phyloP scores from a whole-genome alignment of 2,888 invertebrate genomes.

The Chromoteleia sp. region DNA sequence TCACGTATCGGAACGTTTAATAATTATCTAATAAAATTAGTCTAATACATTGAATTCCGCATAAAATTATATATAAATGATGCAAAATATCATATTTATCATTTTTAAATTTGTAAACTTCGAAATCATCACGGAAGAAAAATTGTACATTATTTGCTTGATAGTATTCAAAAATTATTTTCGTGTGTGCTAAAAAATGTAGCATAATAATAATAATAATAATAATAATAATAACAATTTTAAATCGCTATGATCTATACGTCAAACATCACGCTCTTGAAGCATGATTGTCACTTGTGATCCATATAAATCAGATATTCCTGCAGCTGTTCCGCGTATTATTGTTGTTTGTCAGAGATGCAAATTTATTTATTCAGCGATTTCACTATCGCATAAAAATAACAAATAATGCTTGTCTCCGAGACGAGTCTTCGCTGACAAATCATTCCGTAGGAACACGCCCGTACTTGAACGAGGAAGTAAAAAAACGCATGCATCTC shows the following conservation, averaged over 20 bases:
- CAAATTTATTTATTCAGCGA: constrained; percentile 36
- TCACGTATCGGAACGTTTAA: no score
- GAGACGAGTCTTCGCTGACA: constrained; percentile 40
- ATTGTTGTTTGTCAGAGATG: constrained; percentile 20
- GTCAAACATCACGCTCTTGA: background rate
- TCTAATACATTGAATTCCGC: background rate
- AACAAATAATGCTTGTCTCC: constrained; percentile 35
- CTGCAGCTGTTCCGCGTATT: constrained; percentile 17
- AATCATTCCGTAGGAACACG: constrained; percentile 55
- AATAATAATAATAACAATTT: background rate
- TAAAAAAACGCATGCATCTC: constrained; percentile 48
- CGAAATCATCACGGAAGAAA: no score
- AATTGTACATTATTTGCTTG: no score
- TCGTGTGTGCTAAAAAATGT: background rate
- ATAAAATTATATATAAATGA: no score
- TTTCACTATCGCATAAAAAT: constrained; percentile 39
- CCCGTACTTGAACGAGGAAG: constrained; percentile 16
- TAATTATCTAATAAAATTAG: background rate
- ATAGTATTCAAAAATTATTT: background rate
- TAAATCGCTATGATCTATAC: constrained; percentile 14
- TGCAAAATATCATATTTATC: no score
- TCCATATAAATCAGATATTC: constrained; percentile 23
- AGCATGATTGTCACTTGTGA: constrained; percentile 21
- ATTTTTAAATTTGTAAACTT: no score
- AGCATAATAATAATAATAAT: background rate